Evolutionary conservation across 2,888 invertebrate genomes (phyloP), one percentile per base, ranked within the genome.

Genomic region (Microdon myrmicae): DNA sequence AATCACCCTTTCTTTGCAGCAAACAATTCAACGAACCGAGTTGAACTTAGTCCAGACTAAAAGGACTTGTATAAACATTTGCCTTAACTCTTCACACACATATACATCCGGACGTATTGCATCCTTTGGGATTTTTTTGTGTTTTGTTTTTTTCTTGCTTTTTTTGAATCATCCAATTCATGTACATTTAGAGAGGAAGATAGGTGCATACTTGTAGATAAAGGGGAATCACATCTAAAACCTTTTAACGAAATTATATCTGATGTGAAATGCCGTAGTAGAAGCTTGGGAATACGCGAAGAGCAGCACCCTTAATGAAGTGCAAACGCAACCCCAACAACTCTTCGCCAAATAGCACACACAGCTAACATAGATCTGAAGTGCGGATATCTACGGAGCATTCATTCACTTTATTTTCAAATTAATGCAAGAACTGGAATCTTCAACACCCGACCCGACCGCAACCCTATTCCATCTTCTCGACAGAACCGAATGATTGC

Each of bases 231-330:
- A 48, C 56, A 48, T 48, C 56, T 56, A 56, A 56, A 56, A 56
- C 48, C 56, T 56, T 56, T 56, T 56, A 56, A 56, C 56, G 48
- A 56, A 56, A 56, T 56, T 56, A 56, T 56, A 56, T 56, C 56
- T 56, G 56, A 56, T 56, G 37, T 35, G 28, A 26, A 9, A 39
- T 12, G 20, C 19, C 23, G 19, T 29, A 28, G 16, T 37, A 8
- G 22, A 22, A 23, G 19, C 28, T 19, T 10, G 31, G 14, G 44
- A 16, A 19, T 29, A 31, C 23, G 19, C 44, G 35, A 7, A 20
- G 43, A 28, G 31, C n/a, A 29, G 39, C 32, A 43, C 23, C 44
- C 10, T 31, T 56, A 56, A 56, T 56, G 56, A 48, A 56, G 56
- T 56, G 56, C 48, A 56, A 56, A 56, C 48, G 41, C 56, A 48